phyloP scores from a whole-genome alignment of 2,888 invertebrate genomes.

The Melanchra persicariae region DNA sequence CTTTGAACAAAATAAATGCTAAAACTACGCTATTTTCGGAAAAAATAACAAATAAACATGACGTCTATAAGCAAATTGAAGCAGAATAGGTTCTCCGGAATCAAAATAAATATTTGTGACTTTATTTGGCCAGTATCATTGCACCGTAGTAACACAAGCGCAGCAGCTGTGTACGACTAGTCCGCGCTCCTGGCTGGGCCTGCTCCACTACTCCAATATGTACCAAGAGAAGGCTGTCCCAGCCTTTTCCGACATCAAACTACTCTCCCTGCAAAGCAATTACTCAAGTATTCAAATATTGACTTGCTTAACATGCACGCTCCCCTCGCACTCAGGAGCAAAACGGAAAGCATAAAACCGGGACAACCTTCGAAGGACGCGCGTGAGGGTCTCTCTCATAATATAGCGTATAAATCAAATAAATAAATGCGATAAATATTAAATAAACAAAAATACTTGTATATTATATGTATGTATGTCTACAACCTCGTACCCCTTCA shows the following conservation, averaged over 20 bases:
- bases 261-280: conserved; percentile 85
- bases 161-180: conserved; percentile 72
- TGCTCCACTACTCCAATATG: conserved; percentile 76
- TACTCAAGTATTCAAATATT: conserved; percentile 81
- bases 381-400: conserved; percentile 81
- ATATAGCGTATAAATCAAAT: conserved; percentile 87
- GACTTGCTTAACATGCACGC: conserved; percentile 86
- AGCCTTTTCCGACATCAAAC: conserved; percentile 79
- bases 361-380: conserved; percentile 91
- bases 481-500: conserved; percentile 90
- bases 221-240: conserved; percentile 88
- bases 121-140: conserved; percentile 91
- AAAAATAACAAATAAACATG: conserved; percentile 88
- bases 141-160: conserved; percentile 82
- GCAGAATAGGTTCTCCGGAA: conserved; percentile 91
- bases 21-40: conserved; percentile 83
- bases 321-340: conserved; percentile 82
- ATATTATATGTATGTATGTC: conserved; percentile 73
- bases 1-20: conserved; percentile 83
- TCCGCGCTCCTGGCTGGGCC: conserved; percentile 74
- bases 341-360: conserved; percentile 91
- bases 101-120: conserved; percentile 86
- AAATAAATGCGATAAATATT: conserved; percentile 90
- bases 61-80: conserved; percentile 90
- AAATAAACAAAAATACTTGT: conserved; percentile 87